Percentiles rank a stretch among this genome's conserved stretches.
These are phyloP conservation scores for Gephyroberyx darwinii DNA, from an alignment of 2,797 vertebrate genomes.

Conservation along the genomic window DNA sequence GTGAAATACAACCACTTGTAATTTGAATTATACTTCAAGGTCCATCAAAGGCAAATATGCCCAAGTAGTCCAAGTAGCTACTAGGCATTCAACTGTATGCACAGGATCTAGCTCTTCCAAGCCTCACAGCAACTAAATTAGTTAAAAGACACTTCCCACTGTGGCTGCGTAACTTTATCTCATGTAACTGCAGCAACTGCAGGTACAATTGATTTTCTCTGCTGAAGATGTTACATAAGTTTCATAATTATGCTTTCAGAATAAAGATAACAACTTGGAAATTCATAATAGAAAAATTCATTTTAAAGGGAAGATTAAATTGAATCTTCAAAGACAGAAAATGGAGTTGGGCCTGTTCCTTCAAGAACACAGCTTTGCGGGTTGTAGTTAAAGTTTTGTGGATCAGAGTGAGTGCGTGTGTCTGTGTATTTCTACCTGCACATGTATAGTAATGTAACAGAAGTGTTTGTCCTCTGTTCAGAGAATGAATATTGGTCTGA, in stretches of 20 bases:
- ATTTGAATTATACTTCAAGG: background rate
- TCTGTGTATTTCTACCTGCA: background rate
- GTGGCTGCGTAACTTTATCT: constrained; percentile 1
- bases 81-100: background rate
- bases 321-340: background rate
- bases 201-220: background rate
- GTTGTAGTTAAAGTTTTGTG: too few species aligned
- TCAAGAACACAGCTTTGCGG: too few species aligned
- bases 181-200: background rate
- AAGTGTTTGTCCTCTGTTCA: constrained; percentile 63
- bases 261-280: background rate
- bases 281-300: background rate
- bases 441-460: background rate
- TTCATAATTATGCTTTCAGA: background rate
- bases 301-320: background rate
- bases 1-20: background rate
- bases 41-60: background rate
- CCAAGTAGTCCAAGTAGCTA: background rate
- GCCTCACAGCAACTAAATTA: too few species aligned
- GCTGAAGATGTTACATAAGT: background rate
- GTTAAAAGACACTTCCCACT: background rate
- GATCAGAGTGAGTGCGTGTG: too few species aligned
- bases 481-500: constrained; percentile 99
- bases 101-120: too few species aligned
- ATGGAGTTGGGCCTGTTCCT: background rate